A percentile compares a stretch with the other conserved stretches of the same genome.
Evolutionary conservation across 2,113 vertebrate genomes (phyloP).

Genomic region (Benitochromis conjunctus): DNA sequence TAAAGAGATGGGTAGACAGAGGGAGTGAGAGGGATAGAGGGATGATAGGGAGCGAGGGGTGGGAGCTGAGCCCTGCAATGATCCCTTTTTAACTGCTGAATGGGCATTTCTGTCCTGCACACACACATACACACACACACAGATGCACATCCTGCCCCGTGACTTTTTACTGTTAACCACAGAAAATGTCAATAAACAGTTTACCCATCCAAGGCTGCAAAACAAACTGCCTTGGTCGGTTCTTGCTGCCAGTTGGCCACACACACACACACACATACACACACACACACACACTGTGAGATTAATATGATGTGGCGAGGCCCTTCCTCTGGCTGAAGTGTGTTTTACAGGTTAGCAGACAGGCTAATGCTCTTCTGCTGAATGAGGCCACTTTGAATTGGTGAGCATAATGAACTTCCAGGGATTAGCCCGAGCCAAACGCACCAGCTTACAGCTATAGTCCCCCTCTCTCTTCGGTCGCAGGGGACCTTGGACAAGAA

Average conservation of each 20-base stretch:
- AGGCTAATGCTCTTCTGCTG: constrained; percentile 50
- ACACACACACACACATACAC: not conserved
- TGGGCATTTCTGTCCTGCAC: constrained; percentile 24
- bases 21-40: not conserved
- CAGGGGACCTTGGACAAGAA: constrained; percentile 48
- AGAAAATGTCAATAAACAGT: constrained; percentile 75
- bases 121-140: constrained; percentile 3
- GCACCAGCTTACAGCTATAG: constrained; percentile 39
- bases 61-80: constrained; percentile 34
- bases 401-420: constrained; percentile 61
- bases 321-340: not conserved
- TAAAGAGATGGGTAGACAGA: constrained; percentile 22
- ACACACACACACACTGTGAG: constrained; percentile 28
- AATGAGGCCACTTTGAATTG: constrained; percentile 54
- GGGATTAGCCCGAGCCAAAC: constrained; percentile 56
- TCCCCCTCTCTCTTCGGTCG: constrained; percentile 10
- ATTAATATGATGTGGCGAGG: constrained; percentile 24
- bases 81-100: constrained; percentile 62
- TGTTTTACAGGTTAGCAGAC: constrained; percentile 55
- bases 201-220: constrained; percentile 55
- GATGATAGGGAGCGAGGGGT: not conserved
- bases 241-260: constrained; percentile 48
- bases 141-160: constrained; percentile 15
- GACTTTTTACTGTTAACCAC: constrained; percentile 62
- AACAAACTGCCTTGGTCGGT: constrained; percentile 52